phyloP scores from a whole-genome alignment of 2,888 invertebrate species.

The Sinelater perroti region DNA sequence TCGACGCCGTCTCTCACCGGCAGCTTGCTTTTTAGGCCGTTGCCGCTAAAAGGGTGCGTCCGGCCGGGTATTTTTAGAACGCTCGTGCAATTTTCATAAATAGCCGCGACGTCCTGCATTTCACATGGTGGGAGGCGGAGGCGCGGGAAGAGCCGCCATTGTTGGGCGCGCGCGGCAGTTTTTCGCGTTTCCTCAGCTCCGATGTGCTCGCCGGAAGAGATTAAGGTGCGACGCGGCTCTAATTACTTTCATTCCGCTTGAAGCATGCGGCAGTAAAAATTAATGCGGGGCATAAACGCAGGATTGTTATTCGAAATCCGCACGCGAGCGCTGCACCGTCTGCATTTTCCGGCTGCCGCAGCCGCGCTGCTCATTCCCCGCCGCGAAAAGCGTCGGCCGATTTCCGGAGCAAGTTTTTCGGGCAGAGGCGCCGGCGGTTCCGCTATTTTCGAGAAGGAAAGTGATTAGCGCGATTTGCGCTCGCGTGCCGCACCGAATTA shows the following conservation, averaged over 20 bases:
- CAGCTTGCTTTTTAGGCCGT: constrained; percentile 20
- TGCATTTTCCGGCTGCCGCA: not conserved
- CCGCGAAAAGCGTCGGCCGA: constrained; percentile 2
- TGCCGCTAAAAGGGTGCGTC: constrained; percentile 17
- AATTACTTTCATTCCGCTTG: constrained; percentile 21
- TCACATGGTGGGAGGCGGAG: constrained; percentile 10
- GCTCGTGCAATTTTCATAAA: constrained; percentile 32
- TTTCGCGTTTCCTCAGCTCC: not conserved
- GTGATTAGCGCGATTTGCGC: constrained; percentile 41
- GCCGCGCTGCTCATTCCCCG: not conserved
- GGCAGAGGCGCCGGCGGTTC: constrained; percentile 6
- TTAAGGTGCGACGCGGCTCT: constrained; percentile 56
- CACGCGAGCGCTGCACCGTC: constrained; percentile 47
- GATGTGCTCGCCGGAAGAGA: constrained; percentile 63
- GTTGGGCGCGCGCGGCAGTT: not conserved
- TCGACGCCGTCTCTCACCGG: too few relatives aligned
- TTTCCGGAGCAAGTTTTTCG: constrained; percentile 35
- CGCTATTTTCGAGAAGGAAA: constrained; percentile 39
- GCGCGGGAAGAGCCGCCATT: constrained; percentile 22
- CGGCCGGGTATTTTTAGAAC: constrained; percentile 31
- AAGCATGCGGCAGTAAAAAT: constrained; percentile 33
- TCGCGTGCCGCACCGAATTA: constrained; percentile 43
- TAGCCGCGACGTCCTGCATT: constrained; percentile 19
- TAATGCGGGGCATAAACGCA: constrained; percentile 46
- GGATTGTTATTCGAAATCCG: constrained; percentile 49